Conservation (phyloP, 2,888 invertebrate genomes). For the Zygothrica quintamaculata region DNA sequence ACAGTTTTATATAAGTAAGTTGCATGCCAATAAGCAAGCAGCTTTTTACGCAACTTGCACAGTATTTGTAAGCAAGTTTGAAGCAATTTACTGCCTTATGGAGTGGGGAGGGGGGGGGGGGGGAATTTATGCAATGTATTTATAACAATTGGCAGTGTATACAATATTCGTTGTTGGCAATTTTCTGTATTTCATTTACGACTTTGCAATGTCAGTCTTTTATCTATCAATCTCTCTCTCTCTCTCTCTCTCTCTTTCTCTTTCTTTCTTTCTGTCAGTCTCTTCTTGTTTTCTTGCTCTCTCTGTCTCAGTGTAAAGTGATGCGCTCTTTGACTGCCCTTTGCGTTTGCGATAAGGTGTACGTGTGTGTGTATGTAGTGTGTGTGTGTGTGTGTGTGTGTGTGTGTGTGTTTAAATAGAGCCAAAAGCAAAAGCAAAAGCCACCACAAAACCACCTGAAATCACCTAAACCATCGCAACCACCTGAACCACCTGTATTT, state of each 20-base stretch:
- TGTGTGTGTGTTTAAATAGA: constrained; percentile 11
- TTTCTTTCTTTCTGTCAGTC: too few species aligned
- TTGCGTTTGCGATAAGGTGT: neutral
- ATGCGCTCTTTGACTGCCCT: neutral
- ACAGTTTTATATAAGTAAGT: too few species aligned
- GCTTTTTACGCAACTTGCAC: too few species aligned
- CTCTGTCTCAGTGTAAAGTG: neutral
- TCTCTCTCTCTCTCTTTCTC: constrained; percentile 1
- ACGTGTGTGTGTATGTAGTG: neutral
- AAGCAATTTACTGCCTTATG: too few species aligned
- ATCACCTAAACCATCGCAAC: constrained; percentile 41
- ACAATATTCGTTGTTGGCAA: too few species aligned
- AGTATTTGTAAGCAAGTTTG: too few species aligned
- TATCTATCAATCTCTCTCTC: neutral
- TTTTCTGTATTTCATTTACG: constrained; percentile 14
- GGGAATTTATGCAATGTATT: too few species aligned
- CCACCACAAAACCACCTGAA: constrained; percentile 11
- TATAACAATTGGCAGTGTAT: too few species aligned
- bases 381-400: neutral
- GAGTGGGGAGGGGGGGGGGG: too few species aligned
- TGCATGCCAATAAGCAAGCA: too few species aligned
- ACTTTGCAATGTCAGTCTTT: constrained; percentile 33
- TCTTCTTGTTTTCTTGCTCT: neutral
- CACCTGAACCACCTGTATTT: constrained; percentile 55
- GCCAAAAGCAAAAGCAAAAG: too few species aligned